These are phyloP conservation scores for Drosophila suzukii DNA, from an alignment of 1,140 invertebrate species.

Conservation along the genomic window DNA sequence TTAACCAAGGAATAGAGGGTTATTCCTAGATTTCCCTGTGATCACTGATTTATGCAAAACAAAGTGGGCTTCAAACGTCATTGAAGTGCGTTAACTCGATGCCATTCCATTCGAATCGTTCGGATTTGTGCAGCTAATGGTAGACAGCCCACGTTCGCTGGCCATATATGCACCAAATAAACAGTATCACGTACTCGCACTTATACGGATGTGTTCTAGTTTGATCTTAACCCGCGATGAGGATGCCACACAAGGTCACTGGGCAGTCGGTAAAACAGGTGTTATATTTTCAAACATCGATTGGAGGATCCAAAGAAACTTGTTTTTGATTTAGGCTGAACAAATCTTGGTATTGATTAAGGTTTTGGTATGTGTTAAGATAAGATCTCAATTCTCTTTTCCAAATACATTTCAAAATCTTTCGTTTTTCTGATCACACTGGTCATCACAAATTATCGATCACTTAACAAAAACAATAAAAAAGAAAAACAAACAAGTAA, in stretches of 20 bases:
- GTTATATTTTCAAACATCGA: no score
- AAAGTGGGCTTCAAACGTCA: constrained; percentile 1
- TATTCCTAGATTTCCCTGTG: constrained; percentile 2
- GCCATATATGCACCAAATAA: constrained; percentile 22
- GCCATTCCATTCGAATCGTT: constrained; percentile 13
- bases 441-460: constrained; percentile 31
- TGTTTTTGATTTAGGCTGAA: no score
- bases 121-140: constrained; percentile 3
- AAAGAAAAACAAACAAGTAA: constrained; percentile 26
- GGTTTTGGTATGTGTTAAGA: no score
- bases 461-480: constrained; percentile 45
- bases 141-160: constrained; percentile 17
- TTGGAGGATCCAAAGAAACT: no score
- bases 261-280: background rate
- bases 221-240: constrained; percentile 1
- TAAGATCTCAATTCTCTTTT: no score
- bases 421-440: constrained; percentile 22
- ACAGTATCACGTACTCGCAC: constrained; percentile 31
- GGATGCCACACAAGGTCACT: constrained; percentile 19
- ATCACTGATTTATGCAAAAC: constrained; percentile 8
- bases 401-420: constrained; percentile 12
- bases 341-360: background rate
- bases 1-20: no score
- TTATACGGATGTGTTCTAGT: constrained; percentile 33
- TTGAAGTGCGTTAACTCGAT: background rate